Percentiles rank a stretch among this genome's conserved stretches.
Conservation (phyloP, 2,113 vertebrate genomes). For the Oncorhynchus clarkii region DNA sequence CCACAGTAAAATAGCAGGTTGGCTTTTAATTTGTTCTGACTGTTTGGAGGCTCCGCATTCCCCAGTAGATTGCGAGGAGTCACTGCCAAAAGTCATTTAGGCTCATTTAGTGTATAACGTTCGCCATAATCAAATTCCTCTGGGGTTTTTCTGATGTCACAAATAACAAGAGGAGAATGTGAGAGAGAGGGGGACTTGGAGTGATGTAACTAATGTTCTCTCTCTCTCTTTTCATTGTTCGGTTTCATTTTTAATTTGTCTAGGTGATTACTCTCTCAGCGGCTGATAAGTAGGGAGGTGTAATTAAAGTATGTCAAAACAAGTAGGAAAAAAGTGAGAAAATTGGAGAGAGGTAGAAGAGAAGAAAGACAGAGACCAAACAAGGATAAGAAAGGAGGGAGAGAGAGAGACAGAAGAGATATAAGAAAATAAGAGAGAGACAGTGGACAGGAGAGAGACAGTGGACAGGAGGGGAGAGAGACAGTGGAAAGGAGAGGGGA, state of each 20-base stretch:
- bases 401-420: not conserved
- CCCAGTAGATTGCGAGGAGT: conserved; percentile 12
- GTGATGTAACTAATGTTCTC: conserved; percentile 25
- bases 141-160: conserved; percentile 34
- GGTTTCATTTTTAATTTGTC: no score
- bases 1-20: conserved; percentile 62
- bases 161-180: not conserved
- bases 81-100: conserved; percentile 43
- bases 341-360: not conserved
- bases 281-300: not conserved
- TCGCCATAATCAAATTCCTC: conserved; percentile 30
- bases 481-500: not conserved
- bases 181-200: not conserved
- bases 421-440: not conserved
- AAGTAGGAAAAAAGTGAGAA: not conserved
- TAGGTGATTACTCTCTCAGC: not conserved
- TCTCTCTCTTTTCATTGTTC: conserved; percentile 1
- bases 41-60: conserved; percentile 12
- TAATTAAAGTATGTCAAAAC: not conserved
- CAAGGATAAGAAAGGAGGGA: not conserved
- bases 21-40: conserved; percentile 61
- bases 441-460: no score
- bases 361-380: not conserved
- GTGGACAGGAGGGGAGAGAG: not conserved
- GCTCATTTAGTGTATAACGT: conserved; percentile 7